Evolutionary conservation across 1,140 invertebrate genomes (phyloP).

Genomic region (Cotesia typhae): DNA sequence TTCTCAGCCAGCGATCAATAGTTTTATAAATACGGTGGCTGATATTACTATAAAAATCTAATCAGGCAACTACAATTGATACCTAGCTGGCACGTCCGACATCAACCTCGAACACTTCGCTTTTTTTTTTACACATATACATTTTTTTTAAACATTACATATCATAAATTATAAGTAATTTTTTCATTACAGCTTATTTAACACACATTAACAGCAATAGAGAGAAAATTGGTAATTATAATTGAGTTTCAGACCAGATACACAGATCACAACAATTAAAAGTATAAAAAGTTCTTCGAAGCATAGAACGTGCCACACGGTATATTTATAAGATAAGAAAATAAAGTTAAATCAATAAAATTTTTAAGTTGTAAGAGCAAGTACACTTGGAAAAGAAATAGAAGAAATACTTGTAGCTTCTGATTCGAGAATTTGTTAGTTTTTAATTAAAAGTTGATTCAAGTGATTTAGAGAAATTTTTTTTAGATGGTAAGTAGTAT

Average conservation of each 20-base stretch:
- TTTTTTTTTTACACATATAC: conserved; percentile 7
- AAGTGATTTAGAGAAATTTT: too few relatives aligned
- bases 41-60: conserved; percentile 1
- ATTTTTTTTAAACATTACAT: neutral
- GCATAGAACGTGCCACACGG: conserved; percentile 41
- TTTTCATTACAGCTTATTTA: neutral
- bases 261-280: neutral
- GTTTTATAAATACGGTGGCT: neutral
- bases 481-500: too few relatives aligned
- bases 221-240: conserved; percentile 5
- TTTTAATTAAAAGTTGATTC: too few relatives aligned
- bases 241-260: conserved; percentile 17
- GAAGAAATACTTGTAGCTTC: too few relatives aligned
- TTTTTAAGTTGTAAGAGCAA: neutral
- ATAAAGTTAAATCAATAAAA: neutral
- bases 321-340: conserved; percentile 23
- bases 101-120: conserved; percentile 41
- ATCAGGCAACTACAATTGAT: neutral
- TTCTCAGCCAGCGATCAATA: neutral
- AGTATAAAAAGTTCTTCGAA: conserved; percentile 28
- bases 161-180: conserved; percentile 21
- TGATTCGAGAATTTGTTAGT: too few relatives aligned
- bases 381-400: too few relatives aligned
- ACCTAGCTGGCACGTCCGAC: conserved; percentile 41
- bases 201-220: neutral